Percentiles rank a stretch among this genome's conserved stretches.
phyloP scores from a whole-genome alignment of 2,888 invertebrate genomes.

The Habroteleia sp. region DNA sequence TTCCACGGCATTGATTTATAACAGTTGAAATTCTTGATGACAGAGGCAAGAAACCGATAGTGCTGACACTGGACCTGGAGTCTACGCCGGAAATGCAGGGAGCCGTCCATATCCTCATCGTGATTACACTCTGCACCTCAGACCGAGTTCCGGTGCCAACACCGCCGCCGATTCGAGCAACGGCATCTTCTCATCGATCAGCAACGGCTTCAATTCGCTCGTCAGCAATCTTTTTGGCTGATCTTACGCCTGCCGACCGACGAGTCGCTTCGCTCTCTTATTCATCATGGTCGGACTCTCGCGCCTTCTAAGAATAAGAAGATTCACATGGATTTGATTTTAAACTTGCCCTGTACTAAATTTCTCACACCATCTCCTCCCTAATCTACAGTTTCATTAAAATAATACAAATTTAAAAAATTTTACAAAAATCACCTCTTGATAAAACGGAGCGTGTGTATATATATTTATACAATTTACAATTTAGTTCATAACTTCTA shows the following conservation, averaged over 20 bases:
- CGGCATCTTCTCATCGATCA: conserved; percentile 89
- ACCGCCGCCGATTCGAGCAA: conserved; percentile 75
- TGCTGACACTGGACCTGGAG: conserved; percentile 68
- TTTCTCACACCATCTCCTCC: conserved; percentile 33
- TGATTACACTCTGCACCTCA: conserved; percentile 74
- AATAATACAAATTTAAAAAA: neutral
- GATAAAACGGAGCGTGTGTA: too few species aligned
- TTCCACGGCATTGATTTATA: conserved; percentile 5
- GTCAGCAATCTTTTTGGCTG: conserved; percentile 90
- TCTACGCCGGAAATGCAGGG: conserved; percentile 69
- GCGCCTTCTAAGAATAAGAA: conserved; percentile 63
- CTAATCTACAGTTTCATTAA: too few species aligned
- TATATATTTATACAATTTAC: too few species aligned
- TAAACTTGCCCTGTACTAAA: conserved; percentile 34
- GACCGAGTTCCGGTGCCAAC: conserved; percentile 74
- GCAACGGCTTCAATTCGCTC: conserved; percentile 89
- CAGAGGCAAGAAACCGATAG: conserved; percentile 66
- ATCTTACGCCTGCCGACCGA: conserved; percentile 69
- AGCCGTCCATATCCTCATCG: conserved; percentile 73
- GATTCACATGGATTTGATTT: conserved; percentile 54
- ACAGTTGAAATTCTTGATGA: conserved; percentile 38
- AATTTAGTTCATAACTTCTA: too few species aligned
- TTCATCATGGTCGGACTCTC: conserved; percentile 65
- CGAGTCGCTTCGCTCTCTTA: conserved; percentile 64
- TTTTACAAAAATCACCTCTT: neutral